These are phyloP conservation scores for Atta texana DNA, from an alignment of 1,140 invertebrate genomes.

Conservation along the genomic window DNA sequence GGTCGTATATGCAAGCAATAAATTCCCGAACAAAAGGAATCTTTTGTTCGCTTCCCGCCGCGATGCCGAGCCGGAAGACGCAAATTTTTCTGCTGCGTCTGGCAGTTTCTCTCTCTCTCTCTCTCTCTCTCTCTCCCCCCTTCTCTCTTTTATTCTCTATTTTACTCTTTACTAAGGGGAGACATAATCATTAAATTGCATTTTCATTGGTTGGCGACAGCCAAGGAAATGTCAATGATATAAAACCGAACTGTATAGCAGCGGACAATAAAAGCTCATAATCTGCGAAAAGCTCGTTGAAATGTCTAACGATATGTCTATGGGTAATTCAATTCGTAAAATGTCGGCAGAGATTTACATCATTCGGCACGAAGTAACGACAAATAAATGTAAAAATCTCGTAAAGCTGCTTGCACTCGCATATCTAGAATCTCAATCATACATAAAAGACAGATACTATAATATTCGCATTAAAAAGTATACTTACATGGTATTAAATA, in stretches of 20 bases:
- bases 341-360: constrained; percentile 27
- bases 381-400: constrained; percentile 1
- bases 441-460: not conserved
- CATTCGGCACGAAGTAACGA: constrained; percentile 4
- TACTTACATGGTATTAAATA: not conserved
- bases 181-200: constrained; percentile 63
- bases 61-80: constrained; percentile 18
- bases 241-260: constrained; percentile 36
- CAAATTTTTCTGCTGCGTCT: constrained; percentile 36
- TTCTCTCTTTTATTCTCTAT: not conserved
- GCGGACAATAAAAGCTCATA: constrained; percentile 20
- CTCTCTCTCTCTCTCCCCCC: no score
- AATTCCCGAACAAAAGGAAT: constrained; percentile 31
- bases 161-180: constrained; percentile 19
- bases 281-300: not conserved
- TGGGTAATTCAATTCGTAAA: constrained; percentile 13
- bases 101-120: not conserved
- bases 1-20: constrained; percentile 33
- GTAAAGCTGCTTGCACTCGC: not conserved
- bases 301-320: constrained; percentile 8
- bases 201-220: constrained; percentile 25
- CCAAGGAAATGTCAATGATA: constrained; percentile 38
- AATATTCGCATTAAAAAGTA: not conserved
- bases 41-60: not conserved
- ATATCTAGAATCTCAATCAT: not conserved